Evolutionary conservation across 2,888 invertebrate species (phyloP).

Genomic region (Smittia aterrima): DNA sequence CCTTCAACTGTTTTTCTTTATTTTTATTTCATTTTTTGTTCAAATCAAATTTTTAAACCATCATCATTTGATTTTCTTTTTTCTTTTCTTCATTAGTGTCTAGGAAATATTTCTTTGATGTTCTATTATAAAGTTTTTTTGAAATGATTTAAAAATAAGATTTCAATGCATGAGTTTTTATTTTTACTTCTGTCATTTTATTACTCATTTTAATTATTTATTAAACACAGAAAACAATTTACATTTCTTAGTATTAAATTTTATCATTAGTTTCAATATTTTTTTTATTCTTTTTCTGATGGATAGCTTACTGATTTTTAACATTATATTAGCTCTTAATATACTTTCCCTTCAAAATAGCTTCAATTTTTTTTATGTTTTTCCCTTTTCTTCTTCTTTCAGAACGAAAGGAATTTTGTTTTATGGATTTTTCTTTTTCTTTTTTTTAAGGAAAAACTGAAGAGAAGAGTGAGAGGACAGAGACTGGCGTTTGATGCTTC

Average conservation of each 20-base stretch:
- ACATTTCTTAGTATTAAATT: constrained; percentile 41
- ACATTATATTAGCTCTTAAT: constrained; percentile 23
- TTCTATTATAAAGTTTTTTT: constrained; percentile 39
- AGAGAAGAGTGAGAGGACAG: neutral
- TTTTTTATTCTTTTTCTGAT: constrained; percentile 36
- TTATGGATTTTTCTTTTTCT: neutral
- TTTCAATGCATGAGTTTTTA: constrained; percentile 30
- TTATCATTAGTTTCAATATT: constrained; percentile 39
- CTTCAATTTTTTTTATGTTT: neutral
- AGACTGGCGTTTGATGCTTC: neutral
- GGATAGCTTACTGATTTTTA: constrained; percentile 29
- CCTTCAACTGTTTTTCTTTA: constrained; percentile 25
- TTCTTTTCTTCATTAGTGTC: constrained; percentile 35
- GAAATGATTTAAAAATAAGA: constrained; percentile 42
- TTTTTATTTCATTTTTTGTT: constrained; percentile 41
- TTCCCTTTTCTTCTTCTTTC: neutral
- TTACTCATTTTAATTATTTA: constrained; percentile 37
- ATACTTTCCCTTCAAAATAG: constrained; percentile 14
- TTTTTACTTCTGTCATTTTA: constrained; percentile 27
- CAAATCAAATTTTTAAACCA: constrained; percentile 42
- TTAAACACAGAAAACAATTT: constrained; percentile 42
- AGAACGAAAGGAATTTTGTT: neutral
- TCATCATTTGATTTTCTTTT: constrained; percentile 40
- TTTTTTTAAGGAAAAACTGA: neutral
- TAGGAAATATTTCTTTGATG: constrained; percentile 39